These are phyloP conservation scores for Dunckerocampus dactyliophorus DNA, from an alignment of 2,113 vertebrate species.

Conservation along the genomic window DNA sequence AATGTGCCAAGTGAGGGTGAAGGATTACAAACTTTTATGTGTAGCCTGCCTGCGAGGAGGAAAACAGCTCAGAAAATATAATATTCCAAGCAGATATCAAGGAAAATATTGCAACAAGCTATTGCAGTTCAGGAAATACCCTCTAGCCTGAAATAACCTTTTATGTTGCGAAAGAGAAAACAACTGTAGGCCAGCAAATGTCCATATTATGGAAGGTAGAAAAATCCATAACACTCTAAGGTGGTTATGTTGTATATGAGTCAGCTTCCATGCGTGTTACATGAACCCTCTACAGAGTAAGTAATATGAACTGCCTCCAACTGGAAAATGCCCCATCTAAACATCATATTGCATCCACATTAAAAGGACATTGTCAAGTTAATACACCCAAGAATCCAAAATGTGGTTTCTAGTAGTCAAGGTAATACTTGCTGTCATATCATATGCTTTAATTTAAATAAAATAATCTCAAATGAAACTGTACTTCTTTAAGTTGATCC, in stretches of 20 bases:
- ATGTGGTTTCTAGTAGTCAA: too few species aligned
- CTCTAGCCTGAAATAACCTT: neutral
- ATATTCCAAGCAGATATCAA: neutral
- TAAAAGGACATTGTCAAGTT: too few species aligned
- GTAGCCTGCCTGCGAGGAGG: neutral
- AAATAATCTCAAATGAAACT: too few species aligned
- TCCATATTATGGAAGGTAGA: neutral
- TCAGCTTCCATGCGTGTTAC: neutral
- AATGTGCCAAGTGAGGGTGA: neutral
- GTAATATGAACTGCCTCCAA: neutral
- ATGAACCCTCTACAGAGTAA: neutral
- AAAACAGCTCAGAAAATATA: neutral
- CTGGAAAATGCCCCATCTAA: neutral
- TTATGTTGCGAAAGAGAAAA: neutral
- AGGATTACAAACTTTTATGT: neutral
- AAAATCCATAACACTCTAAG: neutral
- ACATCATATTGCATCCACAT: too few species aligned
- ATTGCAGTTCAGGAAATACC: neutral
- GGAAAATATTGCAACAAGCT: neutral
- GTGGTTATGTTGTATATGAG: neutral
- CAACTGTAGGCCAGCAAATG: neutral
- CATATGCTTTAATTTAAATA: too few species aligned
- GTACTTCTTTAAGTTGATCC: too few species aligned
- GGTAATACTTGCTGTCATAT: too few species aligned
- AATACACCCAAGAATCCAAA: too few species aligned